Evolutionary conservation across 2,113 vertebrate genomes (phyloP).

Genomic region (zebrafish (Danio rerio)): DNA sequence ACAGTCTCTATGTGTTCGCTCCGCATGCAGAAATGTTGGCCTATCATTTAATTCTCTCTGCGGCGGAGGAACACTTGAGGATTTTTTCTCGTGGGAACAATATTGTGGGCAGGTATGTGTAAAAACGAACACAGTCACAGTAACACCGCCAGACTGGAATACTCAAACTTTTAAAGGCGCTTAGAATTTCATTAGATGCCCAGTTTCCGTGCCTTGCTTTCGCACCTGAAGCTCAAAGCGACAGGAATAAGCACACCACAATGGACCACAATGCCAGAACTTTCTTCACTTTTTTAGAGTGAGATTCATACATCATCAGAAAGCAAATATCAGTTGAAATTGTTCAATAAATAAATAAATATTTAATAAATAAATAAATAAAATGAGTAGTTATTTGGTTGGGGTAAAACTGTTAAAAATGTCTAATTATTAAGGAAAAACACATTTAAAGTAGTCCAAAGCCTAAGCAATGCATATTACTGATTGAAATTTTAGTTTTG

Average conservation of each 20-base stretch:
- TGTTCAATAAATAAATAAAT: too few relatives aligned
- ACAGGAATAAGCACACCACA: background rate
- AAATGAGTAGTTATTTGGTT: too few relatives aligned
- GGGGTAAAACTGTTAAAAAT: too few relatives aligned
- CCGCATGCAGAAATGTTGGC: background rate
- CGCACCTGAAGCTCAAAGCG: background rate
- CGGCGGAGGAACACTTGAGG: background rate
- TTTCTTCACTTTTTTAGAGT: too few relatives aligned
- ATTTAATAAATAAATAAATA: too few relatives aligned
- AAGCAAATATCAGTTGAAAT: too few relatives aligned
- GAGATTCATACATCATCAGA: too few relatives aligned
- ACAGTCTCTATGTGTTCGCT: background rate
- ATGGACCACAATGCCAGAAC: too few relatives aligned
- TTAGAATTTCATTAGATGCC: conserved; percentile 2
- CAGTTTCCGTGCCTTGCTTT: conserved; percentile 10
- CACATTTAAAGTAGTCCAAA: too few relatives aligned
- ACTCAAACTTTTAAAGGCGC: conserved; percentile 1
- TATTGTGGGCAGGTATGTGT: conserved; percentile 16
- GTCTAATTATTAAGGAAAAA: too few relatives aligned
- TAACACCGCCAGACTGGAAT: conserved; percentile 15
- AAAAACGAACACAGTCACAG: conserved; percentile 46
- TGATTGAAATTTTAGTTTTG: too few relatives aligned
- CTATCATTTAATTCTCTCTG: background rate
- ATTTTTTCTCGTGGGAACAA: conserved; percentile 59
- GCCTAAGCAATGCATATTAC: too few relatives aligned